A percentile compares a stretch with the other conserved stretches of the same genome.
These are phyloP conservation scores for Fregata magnificens DNA, from an alignment of 2,113 vertebrate genomes.

Conservation along the genomic window DNA sequence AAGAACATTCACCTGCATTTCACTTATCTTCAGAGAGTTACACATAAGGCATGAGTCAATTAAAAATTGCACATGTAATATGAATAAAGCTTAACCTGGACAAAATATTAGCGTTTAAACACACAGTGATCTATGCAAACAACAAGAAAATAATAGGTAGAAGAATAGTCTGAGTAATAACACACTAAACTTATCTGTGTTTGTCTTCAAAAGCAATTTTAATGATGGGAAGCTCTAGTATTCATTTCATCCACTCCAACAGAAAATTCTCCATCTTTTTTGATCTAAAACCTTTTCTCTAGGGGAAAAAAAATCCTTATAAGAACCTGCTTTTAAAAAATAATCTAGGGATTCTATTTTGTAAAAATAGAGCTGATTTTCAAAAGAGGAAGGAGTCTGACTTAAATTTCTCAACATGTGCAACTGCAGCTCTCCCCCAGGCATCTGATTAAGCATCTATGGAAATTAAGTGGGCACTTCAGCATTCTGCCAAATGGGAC, in stretches of 20 bases:
- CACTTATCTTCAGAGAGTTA: neutral
- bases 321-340: neutral
- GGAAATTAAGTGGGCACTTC: slow-evolving; percentile 1
- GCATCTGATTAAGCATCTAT: slow-evolving; percentile 18
- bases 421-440: neutral
- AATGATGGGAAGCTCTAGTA: neutral
- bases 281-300: neutral
- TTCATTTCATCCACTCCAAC: neutral
- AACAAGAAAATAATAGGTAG: neutral
- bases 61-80: neutral
- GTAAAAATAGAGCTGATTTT: slow-evolving; percentile 22
- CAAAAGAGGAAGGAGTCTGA: neutral
- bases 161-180: neutral
- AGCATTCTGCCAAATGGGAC: neutral
- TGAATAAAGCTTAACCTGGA: neutral
- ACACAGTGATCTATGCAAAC: neutral
- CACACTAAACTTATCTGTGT: neutral
- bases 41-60: neutral
- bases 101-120: neutral
- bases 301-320: neutral
- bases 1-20: neutral
- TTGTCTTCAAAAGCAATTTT: neutral
- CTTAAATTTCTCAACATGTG: slow-evolving; percentile 36
- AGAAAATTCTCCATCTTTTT: neutral
- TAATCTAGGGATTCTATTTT: neutral